Evolutionary conservation across 2,113 vertebrate species (phyloP).

Genomic region (Xiphias gladius): DNA sequence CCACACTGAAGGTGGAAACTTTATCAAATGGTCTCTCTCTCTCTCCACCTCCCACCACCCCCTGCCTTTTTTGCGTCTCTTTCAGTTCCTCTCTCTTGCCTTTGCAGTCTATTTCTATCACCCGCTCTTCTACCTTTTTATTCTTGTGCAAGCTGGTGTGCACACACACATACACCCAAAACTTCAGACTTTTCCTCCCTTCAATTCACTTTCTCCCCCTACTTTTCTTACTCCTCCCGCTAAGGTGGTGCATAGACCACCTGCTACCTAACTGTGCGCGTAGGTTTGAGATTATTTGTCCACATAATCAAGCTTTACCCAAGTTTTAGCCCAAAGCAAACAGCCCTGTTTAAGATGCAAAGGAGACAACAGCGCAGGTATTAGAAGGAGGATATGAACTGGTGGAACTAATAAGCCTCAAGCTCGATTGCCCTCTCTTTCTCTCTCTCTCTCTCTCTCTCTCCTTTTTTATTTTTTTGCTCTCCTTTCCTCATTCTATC

Average conservation of each 20-base stretch:
- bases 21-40: conserved; percentile 57
- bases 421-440: conserved; percentile 59
- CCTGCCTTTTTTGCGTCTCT: conserved; percentile 26
- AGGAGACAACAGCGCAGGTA: conserved; percentile 69
- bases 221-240: background rate
- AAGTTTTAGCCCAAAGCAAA: conserved; percentile 65
- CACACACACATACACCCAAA: background rate
- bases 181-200: conserved; percentile 16
- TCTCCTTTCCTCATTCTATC: conserved; percentile 41
- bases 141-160: background rate
- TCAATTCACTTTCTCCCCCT: conserved; percentile 14
- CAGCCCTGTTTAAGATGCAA: conserved; percentile 79
- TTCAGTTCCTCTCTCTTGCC: conserved; percentile 28
- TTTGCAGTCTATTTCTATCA: conserved; percentile 31
- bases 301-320: conserved; percentile 61
- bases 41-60: conserved; percentile 39
- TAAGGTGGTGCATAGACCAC: conserved; percentile 14
- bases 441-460: conserved; percentile 36
- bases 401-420: conserved; percentile 82
- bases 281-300: too few relatives aligned
- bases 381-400: conserved; percentile 78
- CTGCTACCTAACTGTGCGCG: too few relatives aligned
- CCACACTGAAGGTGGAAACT: conserved; percentile 58
- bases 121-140: background rate
- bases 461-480: conserved; percentile 3